A percentile compares a stretch with the other conserved stretches of the same genome.
phyloP scores from a whole-genome alignment of 1,140 invertebrate genomes.

The Neodiprion fabricii region DNA sequence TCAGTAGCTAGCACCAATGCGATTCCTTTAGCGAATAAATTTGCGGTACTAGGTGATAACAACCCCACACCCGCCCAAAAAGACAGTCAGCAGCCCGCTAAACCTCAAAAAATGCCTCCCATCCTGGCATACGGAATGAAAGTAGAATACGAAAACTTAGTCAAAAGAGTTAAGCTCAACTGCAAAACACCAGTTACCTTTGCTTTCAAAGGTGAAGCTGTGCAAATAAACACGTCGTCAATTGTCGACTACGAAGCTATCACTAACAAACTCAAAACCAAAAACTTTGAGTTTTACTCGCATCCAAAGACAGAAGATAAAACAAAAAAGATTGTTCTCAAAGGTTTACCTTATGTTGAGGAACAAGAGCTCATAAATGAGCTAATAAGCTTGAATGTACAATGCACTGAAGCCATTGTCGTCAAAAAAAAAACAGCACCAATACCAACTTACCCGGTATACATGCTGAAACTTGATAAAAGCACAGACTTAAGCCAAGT shows the following conservation, averaged over 20 bases:
- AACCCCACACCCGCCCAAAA: too few relatives aligned
- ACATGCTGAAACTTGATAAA: constrained; percentile 17
- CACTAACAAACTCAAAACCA: neutral
- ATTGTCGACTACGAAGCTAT: constrained; percentile 15
- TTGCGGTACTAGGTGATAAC: too few relatives aligned
- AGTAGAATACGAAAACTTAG: too few relatives aligned
- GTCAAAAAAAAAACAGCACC: constrained; percentile 26
- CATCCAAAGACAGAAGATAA: constrained; percentile 25
- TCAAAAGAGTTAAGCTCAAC: too few relatives aligned
- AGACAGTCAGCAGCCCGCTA: too few relatives aligned
- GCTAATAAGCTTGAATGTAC: constrained; percentile 14
- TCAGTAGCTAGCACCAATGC: too few relatives aligned
- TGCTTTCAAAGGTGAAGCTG: too few relatives aligned
- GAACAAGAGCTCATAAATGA: constrained; percentile 11
- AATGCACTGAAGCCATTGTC: neutral
- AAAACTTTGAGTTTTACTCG: constrained; percentile 28
- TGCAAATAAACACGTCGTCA: constrained; percentile 18
- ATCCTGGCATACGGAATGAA: too few relatives aligned
- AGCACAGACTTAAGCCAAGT: constrained; percentile 20
- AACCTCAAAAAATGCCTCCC: too few relatives aligned
- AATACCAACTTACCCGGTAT: neutral
- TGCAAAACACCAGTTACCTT: too few relatives aligned
- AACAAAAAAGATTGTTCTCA: constrained; percentile 26
- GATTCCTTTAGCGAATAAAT: too few relatives aligned
- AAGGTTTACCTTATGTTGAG: constrained; percentile 13